Conservation (phyloP, 2,888 invertebrate species). For the Eupithecia insigniata region DNA sequence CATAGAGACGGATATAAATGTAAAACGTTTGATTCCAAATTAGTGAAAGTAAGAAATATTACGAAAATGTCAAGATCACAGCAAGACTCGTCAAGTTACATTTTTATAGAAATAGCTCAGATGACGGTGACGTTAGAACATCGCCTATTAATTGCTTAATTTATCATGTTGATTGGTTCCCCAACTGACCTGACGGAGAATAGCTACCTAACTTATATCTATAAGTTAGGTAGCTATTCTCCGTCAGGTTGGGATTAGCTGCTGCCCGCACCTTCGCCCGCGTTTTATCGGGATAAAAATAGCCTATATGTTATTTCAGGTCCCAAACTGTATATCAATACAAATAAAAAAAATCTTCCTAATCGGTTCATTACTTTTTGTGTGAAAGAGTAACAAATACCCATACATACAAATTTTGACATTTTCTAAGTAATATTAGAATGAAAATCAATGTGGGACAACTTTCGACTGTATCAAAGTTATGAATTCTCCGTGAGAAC, state of each 20-base stretch:
- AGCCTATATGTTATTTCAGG: too few species aligned
- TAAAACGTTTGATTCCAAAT: constrained; percentile 11
- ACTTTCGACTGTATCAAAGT: not conserved
- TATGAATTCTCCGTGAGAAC: not conserved
- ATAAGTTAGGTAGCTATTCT: not conserved
- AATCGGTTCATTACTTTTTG: too few species aligned
- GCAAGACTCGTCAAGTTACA: constrained; percentile 13
- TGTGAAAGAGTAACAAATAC: too few species aligned
- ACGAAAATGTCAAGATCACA: constrained; percentile 19
- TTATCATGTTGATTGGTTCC: constrained; percentile 2
- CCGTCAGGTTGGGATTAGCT: too few species aligned
- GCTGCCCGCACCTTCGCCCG: too few species aligned
- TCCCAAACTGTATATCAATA: too few species aligned
- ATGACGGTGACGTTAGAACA: constrained; percentile 5
- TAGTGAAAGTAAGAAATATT: constrained; percentile 25
- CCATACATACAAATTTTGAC: too few species aligned
- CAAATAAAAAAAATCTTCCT: too few species aligned
- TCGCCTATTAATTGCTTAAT: constrained; percentile 14
- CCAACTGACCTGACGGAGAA: not conserved
- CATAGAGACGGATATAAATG: not conserved
- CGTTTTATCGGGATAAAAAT: too few species aligned
- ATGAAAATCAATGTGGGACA: not conserved
- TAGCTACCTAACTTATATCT: not conserved
- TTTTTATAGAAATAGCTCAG: constrained; percentile 10
- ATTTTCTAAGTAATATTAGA: too few species aligned